A percentile compares a stretch with the other conserved stretches of the same genome.
Evolutionary conservation across 1,140 invertebrate genomes (phyloP).

Genomic region (Micrasema longulum): DNA sequence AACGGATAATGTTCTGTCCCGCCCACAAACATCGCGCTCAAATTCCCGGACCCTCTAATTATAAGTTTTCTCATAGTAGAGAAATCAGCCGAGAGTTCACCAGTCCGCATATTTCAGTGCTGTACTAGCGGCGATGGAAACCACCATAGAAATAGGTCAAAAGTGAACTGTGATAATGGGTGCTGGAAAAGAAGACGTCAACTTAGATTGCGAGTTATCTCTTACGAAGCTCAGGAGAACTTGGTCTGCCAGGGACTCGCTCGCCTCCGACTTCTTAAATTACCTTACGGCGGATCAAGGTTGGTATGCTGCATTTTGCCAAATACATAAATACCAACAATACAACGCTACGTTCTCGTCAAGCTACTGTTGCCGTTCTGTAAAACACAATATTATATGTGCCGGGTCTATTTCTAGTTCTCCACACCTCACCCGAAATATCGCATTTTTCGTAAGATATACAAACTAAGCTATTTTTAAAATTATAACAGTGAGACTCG

Average conservation of each 20-base stretch:
- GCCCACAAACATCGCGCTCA: constrained; percentile 4
- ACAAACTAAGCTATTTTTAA: no score
- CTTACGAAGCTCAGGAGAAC: constrained; percentile 59
- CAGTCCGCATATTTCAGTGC: constrained; percentile 25
- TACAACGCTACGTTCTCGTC: neutral
- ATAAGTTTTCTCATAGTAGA: constrained; percentile 11
- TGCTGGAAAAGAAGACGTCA: neutral
- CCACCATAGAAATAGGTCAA: constrained; percentile 2
- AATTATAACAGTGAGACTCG: no score
- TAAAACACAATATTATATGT: no score
- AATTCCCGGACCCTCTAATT: constrained; percentile 31
- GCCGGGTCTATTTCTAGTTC: no score
- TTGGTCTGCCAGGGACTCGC: constrained; percentile 59
- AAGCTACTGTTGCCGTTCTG: neutral
- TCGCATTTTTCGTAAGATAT: no score
- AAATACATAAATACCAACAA: constrained; percentile 1
- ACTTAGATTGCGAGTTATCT: constrained; percentile 49
- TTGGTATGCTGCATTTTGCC: no score
- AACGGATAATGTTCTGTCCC: neutral
- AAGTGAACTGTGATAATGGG: neutral
- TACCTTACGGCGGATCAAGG: constrained; percentile 68
- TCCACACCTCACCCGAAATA: no score
- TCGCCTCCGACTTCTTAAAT: constrained; percentile 65
- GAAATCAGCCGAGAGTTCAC: constrained; percentile 11
- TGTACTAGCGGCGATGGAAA: constrained; percentile 21